phyloP scores from a whole-genome alignment of 2,113 vertebrate species.

The Phylloscopus whistleri region DNA sequence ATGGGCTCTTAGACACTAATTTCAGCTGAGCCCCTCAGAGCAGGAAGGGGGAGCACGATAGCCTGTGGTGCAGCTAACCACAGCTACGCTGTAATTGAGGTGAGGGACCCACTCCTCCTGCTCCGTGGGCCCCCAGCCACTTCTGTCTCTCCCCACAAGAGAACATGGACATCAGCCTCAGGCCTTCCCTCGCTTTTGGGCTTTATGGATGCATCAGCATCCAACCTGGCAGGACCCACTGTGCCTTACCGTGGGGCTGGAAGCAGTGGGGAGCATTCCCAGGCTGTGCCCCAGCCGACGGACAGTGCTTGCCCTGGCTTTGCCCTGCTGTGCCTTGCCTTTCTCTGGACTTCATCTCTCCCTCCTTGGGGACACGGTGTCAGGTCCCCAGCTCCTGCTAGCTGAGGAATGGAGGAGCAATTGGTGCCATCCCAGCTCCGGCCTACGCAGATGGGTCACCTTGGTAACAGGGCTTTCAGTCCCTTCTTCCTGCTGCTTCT shows the following conservation, averaged over 20 bases:
- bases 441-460: conserved; percentile 54
- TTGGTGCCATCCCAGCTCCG: conserved; percentile 66
- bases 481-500: neutral
- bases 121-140: rapidly evolving
- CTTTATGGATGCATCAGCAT: neutral
- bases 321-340: neutral
- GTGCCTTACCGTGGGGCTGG: neutral
- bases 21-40: conserved; percentile 10
- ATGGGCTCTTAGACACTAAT: conserved; percentile 48
- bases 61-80: neutral
- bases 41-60: neutral
- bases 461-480: conserved; percentile 47
- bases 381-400: neutral
- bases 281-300: neutral
- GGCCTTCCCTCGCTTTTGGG: neutral
- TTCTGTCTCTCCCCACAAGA: neutral
- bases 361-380: neutral
- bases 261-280: neutral
- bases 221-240: neutral
- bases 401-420: conserved; percentile 13
- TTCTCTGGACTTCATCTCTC: neutral
- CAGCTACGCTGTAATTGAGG: neutral
- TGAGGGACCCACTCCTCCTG: neutral
- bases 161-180: rapidly evolving
- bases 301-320: neutral